A percentile compares a stretch with the other conserved stretches of the same genome.
Conservation (phyloP, 2,113 vertebrate species). For the Phylloscopus trochilus region DNA sequence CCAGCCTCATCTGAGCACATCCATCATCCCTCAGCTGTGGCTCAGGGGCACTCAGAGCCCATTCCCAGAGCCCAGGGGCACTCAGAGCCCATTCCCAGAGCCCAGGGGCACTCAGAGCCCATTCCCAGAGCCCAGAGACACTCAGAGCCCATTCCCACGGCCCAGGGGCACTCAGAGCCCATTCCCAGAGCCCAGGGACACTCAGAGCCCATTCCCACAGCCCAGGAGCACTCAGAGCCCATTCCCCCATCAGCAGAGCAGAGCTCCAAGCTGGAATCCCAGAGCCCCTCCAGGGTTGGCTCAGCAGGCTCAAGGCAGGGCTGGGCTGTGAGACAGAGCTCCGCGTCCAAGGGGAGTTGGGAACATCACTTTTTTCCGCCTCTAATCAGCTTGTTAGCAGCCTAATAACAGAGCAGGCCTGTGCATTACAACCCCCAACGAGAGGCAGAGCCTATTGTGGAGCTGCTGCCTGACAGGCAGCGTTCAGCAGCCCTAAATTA, state of each 20-base stretch:
- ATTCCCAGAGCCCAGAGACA: not conserved
- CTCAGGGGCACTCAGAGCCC: not conserved
- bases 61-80: not conserved
- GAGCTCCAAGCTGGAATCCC: not conserved
- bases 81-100: not conserved
- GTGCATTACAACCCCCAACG: constrained; percentile 40
- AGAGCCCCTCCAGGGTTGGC: not conserved
- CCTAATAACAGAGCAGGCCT: constrained; percentile 60
- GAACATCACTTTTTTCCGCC: constrained; percentile 47
- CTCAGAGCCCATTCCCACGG: not conserved
- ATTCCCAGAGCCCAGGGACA: not conserved
- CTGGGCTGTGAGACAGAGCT: not conserved
- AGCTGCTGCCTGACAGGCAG: constrained; percentile 67
- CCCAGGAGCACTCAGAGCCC: not conserved
- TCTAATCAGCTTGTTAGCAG: constrained; percentile 72
- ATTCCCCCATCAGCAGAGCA: not conserved
- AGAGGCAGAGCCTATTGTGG: constrained; percentile 63
- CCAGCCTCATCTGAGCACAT: not conserved
- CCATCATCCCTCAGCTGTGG: not conserved
- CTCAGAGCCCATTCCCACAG: not conserved
- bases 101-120: not conserved
- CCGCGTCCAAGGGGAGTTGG: constrained; percentile 25
- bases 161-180: not conserved
- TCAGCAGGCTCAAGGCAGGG: not conserved
- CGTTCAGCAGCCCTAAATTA: constrained; percentile 73